Evolutionary conservation across 2,113 vertebrate species (phyloP).

Genomic region (Corvus hawaiiensis): DNA sequence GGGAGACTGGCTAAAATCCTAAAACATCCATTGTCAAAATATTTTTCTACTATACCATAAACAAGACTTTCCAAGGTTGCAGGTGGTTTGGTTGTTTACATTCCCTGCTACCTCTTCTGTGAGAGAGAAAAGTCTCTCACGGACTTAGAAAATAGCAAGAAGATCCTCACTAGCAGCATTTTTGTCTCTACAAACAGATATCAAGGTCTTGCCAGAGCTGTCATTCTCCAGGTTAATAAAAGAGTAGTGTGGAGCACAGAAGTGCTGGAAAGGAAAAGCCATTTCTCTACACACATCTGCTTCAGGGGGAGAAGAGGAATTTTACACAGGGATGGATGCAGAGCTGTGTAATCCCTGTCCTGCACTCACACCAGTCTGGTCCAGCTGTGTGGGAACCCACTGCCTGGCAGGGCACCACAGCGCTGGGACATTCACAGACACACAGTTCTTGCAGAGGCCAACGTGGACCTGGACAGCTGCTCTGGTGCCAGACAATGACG

Average conservation of each 20-base stretch:
- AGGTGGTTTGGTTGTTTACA: too few relatives aligned
- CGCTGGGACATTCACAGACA: not conserved
- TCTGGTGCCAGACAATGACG: not conserved
- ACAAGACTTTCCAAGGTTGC: too few relatives aligned
- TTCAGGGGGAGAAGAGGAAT: not conserved
- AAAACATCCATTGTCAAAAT: too few relatives aligned
- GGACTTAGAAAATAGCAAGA: too few relatives aligned
- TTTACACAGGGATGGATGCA: not conserved
- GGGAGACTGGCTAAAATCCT: too few relatives aligned
- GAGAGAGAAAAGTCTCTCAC: too few relatives aligned
- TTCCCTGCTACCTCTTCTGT: too few relatives aligned
- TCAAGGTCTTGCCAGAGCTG: not conserved
- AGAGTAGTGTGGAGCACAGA: not conserved
- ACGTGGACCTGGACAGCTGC: not conserved
- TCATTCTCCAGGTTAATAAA: not conserved
- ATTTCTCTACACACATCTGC: not conserved
- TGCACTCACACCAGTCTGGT: not conserved
- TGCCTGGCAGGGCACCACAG: accelerated
- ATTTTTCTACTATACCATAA: too few relatives aligned
- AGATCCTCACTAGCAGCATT: too few relatives aligned
- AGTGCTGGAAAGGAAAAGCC: not conserved
- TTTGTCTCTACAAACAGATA: not conserved
- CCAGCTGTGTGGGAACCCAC: not conserved
- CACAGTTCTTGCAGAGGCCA: not conserved
- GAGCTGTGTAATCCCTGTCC: not conserved